These are phyloP conservation scores for Antechinus stuartii DNA, from an alignment of 2,113 vertebrate genomes.

Conservation along the genomic window DNA sequence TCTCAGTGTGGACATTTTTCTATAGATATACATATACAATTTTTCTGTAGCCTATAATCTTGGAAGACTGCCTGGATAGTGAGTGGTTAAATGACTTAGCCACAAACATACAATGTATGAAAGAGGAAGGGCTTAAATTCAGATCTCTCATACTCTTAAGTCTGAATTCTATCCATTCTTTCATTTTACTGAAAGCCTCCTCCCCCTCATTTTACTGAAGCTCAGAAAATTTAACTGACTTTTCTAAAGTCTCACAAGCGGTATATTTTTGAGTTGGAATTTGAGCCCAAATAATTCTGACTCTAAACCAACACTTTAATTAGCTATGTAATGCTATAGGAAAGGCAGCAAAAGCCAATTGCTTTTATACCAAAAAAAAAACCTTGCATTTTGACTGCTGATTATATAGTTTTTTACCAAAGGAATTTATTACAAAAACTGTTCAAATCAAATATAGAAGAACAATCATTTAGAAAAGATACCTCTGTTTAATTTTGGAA, in stretches of 20 bases:
- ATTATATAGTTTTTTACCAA: slow-evolving; percentile 54
- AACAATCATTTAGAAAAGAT: slow-evolving; percentile 49
- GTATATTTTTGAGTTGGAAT: neutral
- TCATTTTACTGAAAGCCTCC: neutral
- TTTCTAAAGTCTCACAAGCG: neutral
- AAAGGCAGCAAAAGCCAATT: slow-evolving; percentile 59
- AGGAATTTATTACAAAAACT: slow-evolving; percentile 56
- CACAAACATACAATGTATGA: neutral
- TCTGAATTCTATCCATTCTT: neutral
- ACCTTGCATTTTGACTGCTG: slow-evolving; percentile 69
- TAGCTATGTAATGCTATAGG: neutral
- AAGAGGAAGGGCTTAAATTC: neutral
- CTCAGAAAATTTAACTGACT: neutral
- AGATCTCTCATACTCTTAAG: neutral
- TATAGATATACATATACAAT: neutral
- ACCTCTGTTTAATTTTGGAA: slow-evolving; percentile 71
- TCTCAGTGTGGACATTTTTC: neutral
- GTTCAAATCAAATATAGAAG: neutral
- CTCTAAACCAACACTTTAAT: neutral
- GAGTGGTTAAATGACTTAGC: neutral
- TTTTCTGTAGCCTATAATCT: neutral
- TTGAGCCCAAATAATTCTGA: neutral
- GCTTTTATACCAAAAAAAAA: slow-evolving; percentile 62
- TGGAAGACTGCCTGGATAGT: neutral
- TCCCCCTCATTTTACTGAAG: neutral